These are phyloP conservation scores for Podargus strigoides DNA, from an alignment of 2,797 vertebrate species.

Conservation along the genomic window DNA sequence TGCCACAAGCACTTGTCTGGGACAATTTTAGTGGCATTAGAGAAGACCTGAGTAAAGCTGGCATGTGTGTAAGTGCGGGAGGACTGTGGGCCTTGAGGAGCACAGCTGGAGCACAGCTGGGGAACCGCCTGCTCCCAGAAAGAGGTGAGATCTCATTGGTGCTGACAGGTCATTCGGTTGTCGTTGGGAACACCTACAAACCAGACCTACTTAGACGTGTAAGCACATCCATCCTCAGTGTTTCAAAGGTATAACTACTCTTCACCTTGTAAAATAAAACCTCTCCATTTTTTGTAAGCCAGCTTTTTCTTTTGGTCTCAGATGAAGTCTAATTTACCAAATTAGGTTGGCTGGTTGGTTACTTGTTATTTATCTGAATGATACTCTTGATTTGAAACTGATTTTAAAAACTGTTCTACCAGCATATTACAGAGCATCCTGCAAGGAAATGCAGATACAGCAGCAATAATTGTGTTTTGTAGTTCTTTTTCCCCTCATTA, in stretches of 20 bases:
- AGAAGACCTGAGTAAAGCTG: neutral
- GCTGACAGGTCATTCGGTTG: rapidly evolving
- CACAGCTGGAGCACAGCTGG: neutral
- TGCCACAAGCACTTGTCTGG: neutral
- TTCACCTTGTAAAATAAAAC: neutral
- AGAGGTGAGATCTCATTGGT: neutral
- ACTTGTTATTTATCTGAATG: neutral
- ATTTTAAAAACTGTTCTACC: neutral
- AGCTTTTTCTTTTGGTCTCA: neutral
- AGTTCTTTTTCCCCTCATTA: neutral
- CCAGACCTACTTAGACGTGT: neutral
- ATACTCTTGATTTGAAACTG: neutral
- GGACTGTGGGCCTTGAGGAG: neutral
- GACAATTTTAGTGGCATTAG: neutral
- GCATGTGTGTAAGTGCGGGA: neutral
- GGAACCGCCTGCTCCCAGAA: neutral
- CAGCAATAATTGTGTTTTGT: constrained; percentile 43
- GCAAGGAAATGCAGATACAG: neutral
- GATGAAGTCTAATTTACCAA: neutral
- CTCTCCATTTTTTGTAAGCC: neutral
- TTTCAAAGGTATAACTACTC: neutral
- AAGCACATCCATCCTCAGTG: neutral
- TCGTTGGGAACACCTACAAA: neutral
- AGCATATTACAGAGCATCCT: neutral
- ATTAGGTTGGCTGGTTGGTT: neutral